phyloP scores from a whole-genome alignment of 2,797 vertebrate species.

The Passerculus sandwichensis region DNA sequence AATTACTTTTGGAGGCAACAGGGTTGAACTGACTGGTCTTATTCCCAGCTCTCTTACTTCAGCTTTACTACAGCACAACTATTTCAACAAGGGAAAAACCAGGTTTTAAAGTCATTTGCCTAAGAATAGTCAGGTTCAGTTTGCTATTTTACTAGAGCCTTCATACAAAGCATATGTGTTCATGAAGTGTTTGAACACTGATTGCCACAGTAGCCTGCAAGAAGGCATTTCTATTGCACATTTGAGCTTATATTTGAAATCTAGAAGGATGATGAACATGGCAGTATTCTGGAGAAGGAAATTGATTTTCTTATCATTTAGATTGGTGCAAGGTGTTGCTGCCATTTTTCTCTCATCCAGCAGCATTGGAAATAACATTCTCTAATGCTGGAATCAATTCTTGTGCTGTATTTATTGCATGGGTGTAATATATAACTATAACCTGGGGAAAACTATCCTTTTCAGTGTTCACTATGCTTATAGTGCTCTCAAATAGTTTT shows the following conservation, averaged over 20 bases:
- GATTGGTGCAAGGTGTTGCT: not conserved
- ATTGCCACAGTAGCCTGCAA: not conserved
- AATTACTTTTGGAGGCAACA: constrained; percentile 48
- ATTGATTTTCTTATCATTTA: not conserved
- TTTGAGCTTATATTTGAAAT: not conserved
- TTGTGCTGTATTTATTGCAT: not conserved
- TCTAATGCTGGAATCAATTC: not conserved
- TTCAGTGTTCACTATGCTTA: not conserved
- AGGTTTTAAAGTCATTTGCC: not conserved
- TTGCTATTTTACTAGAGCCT: not conserved
- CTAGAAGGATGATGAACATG: not conserved
- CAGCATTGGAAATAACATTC: not conserved
- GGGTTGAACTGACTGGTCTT: constrained; percentile 4
- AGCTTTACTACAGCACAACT: not conserved
- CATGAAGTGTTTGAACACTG: not conserved
- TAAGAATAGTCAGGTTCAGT: not conserved
- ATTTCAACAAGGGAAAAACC: not conserved
- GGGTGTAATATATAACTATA: not conserved
- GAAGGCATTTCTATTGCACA: not conserved
- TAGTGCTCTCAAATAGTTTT: not conserved
- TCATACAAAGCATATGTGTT: not conserved
- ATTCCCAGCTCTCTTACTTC: constrained; percentile 5
- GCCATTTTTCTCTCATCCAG: not conserved
- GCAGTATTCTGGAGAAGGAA: not conserved
- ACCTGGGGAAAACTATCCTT: not conserved